Percentiles rank a stretch among this genome's conserved stretches.
phyloP scores from a whole-genome alignment of 2,113 vertebrate genomes.

The Nyctibius bracteatus region DNA sequence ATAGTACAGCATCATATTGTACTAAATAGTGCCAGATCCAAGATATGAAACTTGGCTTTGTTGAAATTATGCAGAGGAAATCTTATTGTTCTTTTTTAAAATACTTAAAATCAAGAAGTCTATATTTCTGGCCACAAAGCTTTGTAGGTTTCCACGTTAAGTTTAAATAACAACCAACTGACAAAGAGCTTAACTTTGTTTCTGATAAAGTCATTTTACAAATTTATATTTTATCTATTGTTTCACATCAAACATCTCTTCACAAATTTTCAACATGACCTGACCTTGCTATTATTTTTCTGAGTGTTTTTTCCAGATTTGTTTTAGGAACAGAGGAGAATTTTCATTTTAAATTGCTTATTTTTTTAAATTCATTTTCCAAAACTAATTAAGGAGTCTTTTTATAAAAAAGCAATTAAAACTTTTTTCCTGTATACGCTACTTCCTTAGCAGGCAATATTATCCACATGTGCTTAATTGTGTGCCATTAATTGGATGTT shows the following conservation, averaged over 20 bases:
- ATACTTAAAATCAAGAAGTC: not conserved
- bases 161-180: not conserved
- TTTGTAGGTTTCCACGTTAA: not conserved
- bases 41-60: not conserved
- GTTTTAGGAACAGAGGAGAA: not conserved
- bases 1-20: not conserved
- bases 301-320: not conserved
- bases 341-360: not conserved
- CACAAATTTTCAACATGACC: not conserved
- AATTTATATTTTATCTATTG: not conserved
- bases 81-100: not conserved
- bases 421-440: accelerated
- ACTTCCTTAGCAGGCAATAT: not conserved
- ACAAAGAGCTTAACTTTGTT: not conserved
- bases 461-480: not conserved
- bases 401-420: not conserved
- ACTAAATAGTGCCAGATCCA: not conserved
- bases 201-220: not conserved
- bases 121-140: not conserved
- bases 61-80: not conserved
- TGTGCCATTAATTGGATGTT: not conserved
- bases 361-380: not conserved
- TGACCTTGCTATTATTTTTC: not conserved
- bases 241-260: not conserved
- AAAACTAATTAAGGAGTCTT: not conserved